Base-by-base conservation (phyloP, 2,113 vertebrate species). In the Colius striatus region DNA sequence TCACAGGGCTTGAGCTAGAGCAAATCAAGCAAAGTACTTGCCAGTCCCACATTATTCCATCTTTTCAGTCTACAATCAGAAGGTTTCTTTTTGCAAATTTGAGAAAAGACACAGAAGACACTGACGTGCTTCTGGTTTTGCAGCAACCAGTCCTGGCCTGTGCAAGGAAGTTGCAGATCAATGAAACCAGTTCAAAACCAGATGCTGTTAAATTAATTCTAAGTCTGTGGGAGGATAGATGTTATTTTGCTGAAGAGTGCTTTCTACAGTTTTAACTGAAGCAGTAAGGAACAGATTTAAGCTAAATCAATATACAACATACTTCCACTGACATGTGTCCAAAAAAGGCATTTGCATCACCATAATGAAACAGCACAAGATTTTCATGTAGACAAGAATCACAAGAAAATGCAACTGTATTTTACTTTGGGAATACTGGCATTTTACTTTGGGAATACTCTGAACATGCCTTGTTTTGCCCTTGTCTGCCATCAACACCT, bases 381-480 rank as follows among this genome's bases (percentile, higher is more conserved):
- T 90, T 79, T 90, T 79, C 75, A 79, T 14, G 47, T 65, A 90
- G 87, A 85, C 67, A 89, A 96, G 84, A 61, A 41, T 76, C 34
- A 68, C 41, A 79, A 68, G 82, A 87, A 96, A 79, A 94, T 54
- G 16, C 41, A 91, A 79, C 45, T 25, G 3, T 63, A 83, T 87
- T 78, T 74, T 71, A 87, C 45, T 82, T 82, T 20, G 54, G 62
- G 54, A 93, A 65, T 87, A 87, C 66, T 7, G 1, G n/a, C n/a
- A 83, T 87, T 78, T 74, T 71, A 87, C 45, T 82, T 82, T 20
- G 54, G 62, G 54, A 93, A 65, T 87, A 87, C 66, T 7, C 1
- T 43, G 88, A 85, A 73, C 90, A 65, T 84, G 90, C 82, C 94
- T 90, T 93, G 95, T 75, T 95, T 90, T 91, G 92, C 79, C 90